Base-by-base conservation (phyloP, 2,113 vertebrate genomes). In the Machaerirhynchus nigripectus region DNA sequence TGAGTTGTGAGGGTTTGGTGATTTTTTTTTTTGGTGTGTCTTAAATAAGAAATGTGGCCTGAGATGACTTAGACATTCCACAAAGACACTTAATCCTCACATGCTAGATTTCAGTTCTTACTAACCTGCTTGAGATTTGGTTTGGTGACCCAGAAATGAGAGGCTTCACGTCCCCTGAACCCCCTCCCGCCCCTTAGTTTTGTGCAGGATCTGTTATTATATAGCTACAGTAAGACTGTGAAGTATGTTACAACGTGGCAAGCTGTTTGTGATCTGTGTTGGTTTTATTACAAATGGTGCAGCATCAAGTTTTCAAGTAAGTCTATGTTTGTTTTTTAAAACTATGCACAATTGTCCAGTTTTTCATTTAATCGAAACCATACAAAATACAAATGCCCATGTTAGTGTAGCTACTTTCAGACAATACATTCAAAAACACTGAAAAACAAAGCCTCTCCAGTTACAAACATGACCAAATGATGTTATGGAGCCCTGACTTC, bases 241-340 rank as follows among this genome's bases (percentile, higher is more conserved):
- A 96, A 93, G 84, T 95, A 94, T 77, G 96, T 95, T 96, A 97
- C 82, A 77, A 87, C 6, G 78, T 89, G 93, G 98, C 97, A 98
- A 98, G 98, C 98, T 92, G 89, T 97, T 97, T 96, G 98, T 98
- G 98, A 98, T 98, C 96, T 83, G 98, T 98, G 98, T 98, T 97
- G 96, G 42, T 96, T 97, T 98, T 97, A 94, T 97, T 96, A 97
- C 94, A 98, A 97, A 96, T 79, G 97, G 97, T 98, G 98, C 98
- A 98, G 97, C 96, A 98, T 97, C 96, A 97, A 97, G 93, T 97
- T 98, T 98, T 98, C 98, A 98, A 98, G 98, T 98, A 98, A 97
- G 95, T 98, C 94, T 98, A 85, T 83, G 96, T 97, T 97, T 97
- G 89, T 77, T 96, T 97, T 97, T 97, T 97, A 97, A 98, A 98